These are phyloP conservation scores for Vipera latastei DNA, from an alignment of 2,797 vertebrate genomes.

Conservation along the genomic window DNA sequence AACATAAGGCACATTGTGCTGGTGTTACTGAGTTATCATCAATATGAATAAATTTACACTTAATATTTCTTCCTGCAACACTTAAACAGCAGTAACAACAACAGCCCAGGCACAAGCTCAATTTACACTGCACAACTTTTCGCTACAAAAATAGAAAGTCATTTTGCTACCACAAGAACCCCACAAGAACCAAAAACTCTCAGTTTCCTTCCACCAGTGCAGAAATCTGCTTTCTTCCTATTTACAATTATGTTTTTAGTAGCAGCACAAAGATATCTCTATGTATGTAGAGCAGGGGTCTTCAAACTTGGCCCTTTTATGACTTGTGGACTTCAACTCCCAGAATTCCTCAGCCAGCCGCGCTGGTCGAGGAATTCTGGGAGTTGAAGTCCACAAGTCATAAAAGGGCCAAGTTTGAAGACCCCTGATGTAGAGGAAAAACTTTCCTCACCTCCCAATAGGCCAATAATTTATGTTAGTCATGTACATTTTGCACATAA, in stretches of 20 bases:
- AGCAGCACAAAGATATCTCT: not conserved
- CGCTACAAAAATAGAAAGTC: conserved; percentile 12
- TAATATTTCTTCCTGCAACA: not conserved
- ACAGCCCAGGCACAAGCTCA: not conserved
- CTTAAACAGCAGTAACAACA: not conserved
- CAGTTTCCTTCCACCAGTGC: not conserved
- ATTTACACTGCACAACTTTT: conserved; percentile 27
- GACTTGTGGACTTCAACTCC: no score
- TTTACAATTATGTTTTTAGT: not conserved
- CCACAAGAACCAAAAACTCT: not conserved
- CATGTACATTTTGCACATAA: not conserved
- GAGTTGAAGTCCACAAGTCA: no score
- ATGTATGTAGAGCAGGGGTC: not conserved
- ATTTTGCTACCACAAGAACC: conserved; percentile 14
- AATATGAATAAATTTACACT: not conserved
- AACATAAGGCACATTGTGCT: not conserved
- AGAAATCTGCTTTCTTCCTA: not conserved
- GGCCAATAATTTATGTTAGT: not conserved
- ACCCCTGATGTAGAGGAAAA: not conserved
- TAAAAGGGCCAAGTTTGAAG: no score
- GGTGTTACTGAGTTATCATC: not conserved
- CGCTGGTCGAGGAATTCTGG: no score
- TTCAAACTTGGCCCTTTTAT: no score
- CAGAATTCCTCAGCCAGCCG: no score
- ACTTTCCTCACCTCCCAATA: not conserved